Base-by-base conservation (phyloP, 2,797 vertebrate species). In the Scolopax bukidnonensis region DNA sequence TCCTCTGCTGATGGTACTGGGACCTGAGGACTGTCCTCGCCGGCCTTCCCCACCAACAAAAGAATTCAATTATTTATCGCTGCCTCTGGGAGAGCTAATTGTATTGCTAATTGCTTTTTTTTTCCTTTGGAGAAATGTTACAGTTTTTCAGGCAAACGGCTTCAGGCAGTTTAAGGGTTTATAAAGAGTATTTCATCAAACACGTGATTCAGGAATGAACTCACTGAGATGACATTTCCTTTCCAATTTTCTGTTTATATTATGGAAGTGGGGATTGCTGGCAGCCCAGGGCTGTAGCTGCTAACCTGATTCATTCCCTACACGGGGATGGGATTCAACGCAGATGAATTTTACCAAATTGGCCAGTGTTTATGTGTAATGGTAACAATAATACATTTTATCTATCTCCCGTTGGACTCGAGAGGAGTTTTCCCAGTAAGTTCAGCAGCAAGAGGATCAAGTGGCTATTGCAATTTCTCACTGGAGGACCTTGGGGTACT, bases 81-180 rank as follows among this genome's bases (percentile, higher is more conserved):
- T 77, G 30, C 95, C 85, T 94, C 96, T 96, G 71, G 69, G 86
- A 94, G 95, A 95, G 90, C 94, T 97, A 97, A 97, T 97, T 96
- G 97, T 92, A 77, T 89, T 94, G 97, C 97, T 98, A 97, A 97
- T 97, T 97, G 95, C 93, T 90, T 76, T 94, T 90, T 76, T 94
- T 85, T 74, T 94, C 85, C 95, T 95, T 93, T 33, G 51, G 93
- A 87, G 89, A 67, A 78, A 65, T 53, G 48, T 69, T 41, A 14
- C 40, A 0, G 33, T 50, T 73, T 36, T 68, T 45, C 73, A 64
- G 84, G 91, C 47, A 33, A 81, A 63, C 18, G 84, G 87, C 87
- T 93, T n/a, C 71, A 64, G 91, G 94, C 90, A 61, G 89, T 95
- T 94, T 85, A 50, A 90, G 76, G 93, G 91, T 96, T 97, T 96